These are phyloP conservation scores for Oncorhynchus masou DNA, from an alignment of 2,113 vertebrate genomes.

Conservation along the genomic window DNA sequence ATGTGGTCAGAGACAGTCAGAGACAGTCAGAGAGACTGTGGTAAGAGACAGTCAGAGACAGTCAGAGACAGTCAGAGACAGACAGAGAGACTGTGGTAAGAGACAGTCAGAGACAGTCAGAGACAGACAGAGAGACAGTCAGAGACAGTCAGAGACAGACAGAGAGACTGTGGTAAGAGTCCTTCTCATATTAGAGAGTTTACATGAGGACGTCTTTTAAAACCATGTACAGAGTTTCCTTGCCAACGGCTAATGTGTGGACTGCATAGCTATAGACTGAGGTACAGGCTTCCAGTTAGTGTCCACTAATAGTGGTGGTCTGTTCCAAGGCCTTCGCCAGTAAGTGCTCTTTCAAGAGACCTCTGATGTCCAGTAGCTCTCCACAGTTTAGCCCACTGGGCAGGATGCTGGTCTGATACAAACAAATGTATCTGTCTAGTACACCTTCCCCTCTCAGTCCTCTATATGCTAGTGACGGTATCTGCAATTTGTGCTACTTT, in stretches of 20 bases:
- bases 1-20: too few relatives aligned
- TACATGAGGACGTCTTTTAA: constrained; percentile 12
- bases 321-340: background rate
- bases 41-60: background rate
- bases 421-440: too few relatives aligned
- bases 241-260: constrained; percentile 22
- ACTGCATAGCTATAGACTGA: background rate
- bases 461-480: too few relatives aligned
- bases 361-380: background rate
- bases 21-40: too few relatives aligned
- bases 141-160: constrained; percentile 13
- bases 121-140: background rate
- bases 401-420: constrained; percentile 1
- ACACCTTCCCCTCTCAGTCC: too few relatives aligned
- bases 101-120: too few relatives aligned
- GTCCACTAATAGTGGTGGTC: background rate
- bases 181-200: too few relatives aligned
- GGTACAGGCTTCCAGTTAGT: background rate
- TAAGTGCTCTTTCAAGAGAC: background rate
- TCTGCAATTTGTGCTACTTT: too few relatives aligned
- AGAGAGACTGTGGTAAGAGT: too few relatives aligned
- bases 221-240: background rate
- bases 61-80: constrained; percentile 18
- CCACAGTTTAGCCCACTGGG: constrained; percentile 19
- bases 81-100: too few relatives aligned